These are phyloP conservation scores for Aelia acuminata DNA, from an alignment of 2,888 invertebrate genomes.

Conservation along the genomic window DNA sequence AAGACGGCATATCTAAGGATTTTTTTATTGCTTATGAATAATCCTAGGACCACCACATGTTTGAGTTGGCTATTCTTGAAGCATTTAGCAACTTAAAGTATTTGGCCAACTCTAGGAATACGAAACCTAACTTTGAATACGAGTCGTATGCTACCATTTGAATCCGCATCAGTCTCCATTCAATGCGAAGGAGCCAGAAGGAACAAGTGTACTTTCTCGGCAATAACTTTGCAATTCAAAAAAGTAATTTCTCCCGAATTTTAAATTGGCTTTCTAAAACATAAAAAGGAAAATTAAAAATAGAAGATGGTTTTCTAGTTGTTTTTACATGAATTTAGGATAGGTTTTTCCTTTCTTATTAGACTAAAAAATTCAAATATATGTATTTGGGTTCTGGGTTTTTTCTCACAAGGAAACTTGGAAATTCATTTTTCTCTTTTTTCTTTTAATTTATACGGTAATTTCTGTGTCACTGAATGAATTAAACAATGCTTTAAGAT, in stretches of 20 bases:
- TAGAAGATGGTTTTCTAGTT: background rate
- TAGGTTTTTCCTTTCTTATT: background rate
- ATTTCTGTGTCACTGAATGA: background rate
- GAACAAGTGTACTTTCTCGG: background rate
- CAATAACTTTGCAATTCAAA: background rate
- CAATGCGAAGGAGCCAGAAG: background rate
- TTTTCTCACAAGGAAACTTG: background rate
- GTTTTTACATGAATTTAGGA: background rate
- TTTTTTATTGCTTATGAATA: too few relatives aligned
- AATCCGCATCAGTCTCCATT: background rate
- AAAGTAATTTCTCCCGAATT: slow-evolving; percentile 11
- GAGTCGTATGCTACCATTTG: background rate
- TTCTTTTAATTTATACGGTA: background rate
- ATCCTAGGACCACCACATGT: too few relatives aligned
- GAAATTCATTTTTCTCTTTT: background rate
- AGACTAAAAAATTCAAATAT: background rate
- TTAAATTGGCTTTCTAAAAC: background rate
- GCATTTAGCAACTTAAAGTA: too few relatives aligned
- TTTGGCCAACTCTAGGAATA: too few relatives aligned
- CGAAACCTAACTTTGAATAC: too few relatives aligned
- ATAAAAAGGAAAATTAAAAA: background rate
- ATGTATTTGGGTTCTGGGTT: background rate
- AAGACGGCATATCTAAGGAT: too few relatives aligned
- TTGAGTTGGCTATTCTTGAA: too few relatives aligned
- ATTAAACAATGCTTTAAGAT: too few relatives aligned